Conservation (phyloP, 2,888 invertebrate species). For the Acrobasis consociella region DNA sequence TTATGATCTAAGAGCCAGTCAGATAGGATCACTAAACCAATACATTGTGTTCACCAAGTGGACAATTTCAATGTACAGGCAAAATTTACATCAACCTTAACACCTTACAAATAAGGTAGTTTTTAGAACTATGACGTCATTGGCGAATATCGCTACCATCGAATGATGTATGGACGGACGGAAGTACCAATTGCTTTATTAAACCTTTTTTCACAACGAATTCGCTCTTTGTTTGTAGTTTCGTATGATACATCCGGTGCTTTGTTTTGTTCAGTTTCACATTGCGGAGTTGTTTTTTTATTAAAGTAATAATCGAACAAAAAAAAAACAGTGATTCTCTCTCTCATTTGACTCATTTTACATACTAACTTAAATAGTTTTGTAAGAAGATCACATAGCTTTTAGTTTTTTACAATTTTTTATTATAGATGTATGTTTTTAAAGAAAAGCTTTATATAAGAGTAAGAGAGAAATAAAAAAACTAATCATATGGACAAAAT, state of each 20-base stretch:
- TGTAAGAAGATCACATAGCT: too few species aligned
- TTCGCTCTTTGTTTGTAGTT: constrained; percentile 43
- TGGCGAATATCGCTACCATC: constrained; percentile 9
- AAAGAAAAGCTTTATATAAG: too few species aligned
- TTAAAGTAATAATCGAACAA: too few species aligned
- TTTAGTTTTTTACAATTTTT: too few species aligned
- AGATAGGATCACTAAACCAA: background rate
- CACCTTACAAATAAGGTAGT: background rate
- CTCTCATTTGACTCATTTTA: too few species aligned
- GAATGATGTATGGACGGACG: constrained; percentile 43
- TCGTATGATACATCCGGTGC: constrained; percentile 11
- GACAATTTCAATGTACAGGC: background rate
- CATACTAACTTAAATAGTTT: too few species aligned
- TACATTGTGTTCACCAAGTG: background rate
- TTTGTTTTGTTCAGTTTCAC: constrained; percentile 7
- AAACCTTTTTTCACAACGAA: constrained; percentile 47
- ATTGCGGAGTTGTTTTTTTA: background rate
- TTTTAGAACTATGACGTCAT: background rate
- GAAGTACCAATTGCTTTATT: constrained; percentile 68
- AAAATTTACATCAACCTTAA: background rate
- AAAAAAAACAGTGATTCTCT: too few species aligned
- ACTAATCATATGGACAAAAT: too few species aligned
- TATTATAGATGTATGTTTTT: too few species aligned
- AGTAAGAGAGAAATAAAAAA: too few species aligned
- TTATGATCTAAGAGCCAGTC: too few species aligned